Conservation (phyloP, 1,140 invertebrate genomes). For the Tetramorium alpestre region DNA sequence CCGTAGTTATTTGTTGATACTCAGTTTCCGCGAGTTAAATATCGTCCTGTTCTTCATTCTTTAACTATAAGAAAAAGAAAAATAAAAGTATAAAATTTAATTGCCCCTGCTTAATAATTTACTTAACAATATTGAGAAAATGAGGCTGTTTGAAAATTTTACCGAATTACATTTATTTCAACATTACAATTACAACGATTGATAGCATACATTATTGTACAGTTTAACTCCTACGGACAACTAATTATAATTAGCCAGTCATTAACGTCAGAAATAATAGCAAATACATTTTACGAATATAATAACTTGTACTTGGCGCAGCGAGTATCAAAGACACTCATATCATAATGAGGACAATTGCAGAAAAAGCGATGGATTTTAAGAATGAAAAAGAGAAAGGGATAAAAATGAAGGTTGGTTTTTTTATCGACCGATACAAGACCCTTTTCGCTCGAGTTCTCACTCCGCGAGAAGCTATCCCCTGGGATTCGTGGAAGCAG, state of each 20-base stretch:
- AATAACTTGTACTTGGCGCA: neutral
- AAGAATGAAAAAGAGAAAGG: neutral
- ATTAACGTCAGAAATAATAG: neutral
- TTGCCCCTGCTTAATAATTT: neutral
- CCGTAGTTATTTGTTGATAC: conserved; percentile 1
- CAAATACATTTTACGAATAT: neutral
- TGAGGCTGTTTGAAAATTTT: neutral
- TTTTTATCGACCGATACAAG: conserved; percentile 33
- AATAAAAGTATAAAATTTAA: neutral
- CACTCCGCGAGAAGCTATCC: conserved; percentile 16
- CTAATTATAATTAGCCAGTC: neutral
- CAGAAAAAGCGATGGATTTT: neutral
- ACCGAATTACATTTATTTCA: neutral
- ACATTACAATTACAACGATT: neutral
- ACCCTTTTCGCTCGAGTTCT: conserved; percentile 28
- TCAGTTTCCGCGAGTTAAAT: neutral
- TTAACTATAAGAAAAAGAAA: neutral
- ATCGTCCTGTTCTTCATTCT: neutral
- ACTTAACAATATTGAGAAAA: neutral
- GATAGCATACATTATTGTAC: neutral
- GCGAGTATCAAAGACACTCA: neutral
- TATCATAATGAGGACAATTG: neutral
- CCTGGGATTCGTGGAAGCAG: conserved; percentile 28
- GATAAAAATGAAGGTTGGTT: neutral
- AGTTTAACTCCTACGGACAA: neutral